phyloP scores from a whole-genome alignment of 2,113 vertebrate genomes.

The Chaetodon auriga region DNA sequence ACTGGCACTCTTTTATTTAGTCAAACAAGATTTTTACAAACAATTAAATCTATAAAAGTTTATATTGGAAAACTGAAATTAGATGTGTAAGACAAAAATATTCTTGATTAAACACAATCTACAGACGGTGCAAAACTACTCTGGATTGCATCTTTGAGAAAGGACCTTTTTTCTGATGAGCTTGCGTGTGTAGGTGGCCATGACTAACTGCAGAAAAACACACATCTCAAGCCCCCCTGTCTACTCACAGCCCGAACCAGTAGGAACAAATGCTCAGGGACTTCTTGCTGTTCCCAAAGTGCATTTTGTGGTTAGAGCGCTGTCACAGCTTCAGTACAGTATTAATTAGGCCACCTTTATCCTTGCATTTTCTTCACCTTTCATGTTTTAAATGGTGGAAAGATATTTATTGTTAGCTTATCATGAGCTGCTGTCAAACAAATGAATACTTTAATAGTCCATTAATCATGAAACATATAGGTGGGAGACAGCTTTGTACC shows the following conservation, averaged over 20 bases:
- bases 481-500: conserved; percentile 6
- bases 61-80: background rate
- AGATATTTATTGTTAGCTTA: conserved; percentile 12
- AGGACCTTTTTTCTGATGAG: background rate
- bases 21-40: background rate
- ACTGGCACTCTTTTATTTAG: background rate
- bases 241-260: conserved; percentile 12
- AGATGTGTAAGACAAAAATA: too few relatives aligned
- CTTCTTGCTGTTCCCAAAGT: conserved; percentile 46
- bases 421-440: conserved; percentile 21
- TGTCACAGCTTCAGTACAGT: conserved; percentile 31
- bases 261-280: conserved; percentile 5
- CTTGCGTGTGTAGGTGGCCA: conserved; percentile 18
- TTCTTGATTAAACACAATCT: too few relatives aligned
- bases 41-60: background rate
- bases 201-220: conserved; percentile 40
- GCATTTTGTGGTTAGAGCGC: conserved; percentile 45
- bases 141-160: conserved; percentile 1
- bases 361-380: conserved; percentile 48
- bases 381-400: conserved; percentile 25
- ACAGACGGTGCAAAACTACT: background rate
- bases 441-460: background rate
- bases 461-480: conserved; percentile 28
- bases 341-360: conserved; percentile 53
- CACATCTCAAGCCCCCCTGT: conserved; percentile 19